These are phyloP conservation scores for Neelides sp. DNA, from an alignment of 1,140 invertebrate genomes.

Conservation along the genomic window DNA sequence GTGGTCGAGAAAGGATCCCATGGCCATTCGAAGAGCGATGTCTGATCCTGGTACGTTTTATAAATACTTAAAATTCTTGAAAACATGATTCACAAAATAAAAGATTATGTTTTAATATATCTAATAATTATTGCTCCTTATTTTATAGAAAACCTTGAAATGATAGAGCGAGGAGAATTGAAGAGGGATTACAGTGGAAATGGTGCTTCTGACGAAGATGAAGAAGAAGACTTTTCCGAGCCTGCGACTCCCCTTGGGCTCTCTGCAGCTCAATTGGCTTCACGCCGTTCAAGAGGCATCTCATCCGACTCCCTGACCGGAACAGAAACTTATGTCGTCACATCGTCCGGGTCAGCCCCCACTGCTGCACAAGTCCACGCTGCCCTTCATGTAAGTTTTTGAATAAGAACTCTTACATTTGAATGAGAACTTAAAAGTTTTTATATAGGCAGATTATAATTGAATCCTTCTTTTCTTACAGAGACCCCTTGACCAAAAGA, in stretches of 20 bases:
- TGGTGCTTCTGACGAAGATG: slow-evolving; percentile 40
- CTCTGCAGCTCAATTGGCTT: slow-evolving; percentile 22
- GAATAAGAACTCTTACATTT: background rate
- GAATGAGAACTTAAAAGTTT: background rate
- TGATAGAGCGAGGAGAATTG: slow-evolving; percentile 69
- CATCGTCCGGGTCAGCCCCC: slow-evolving; percentile 6
- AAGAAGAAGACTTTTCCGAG: slow-evolving; percentile 38
- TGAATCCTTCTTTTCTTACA: slow-evolving; percentile 4
- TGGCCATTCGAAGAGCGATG: slow-evolving; percentile 65
- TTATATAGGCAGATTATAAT: background rate
- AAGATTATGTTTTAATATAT: background rate
- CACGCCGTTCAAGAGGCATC: slow-evolving; percentile 1
- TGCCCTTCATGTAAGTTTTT: slow-evolving; percentile 10
- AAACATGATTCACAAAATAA: background rate
- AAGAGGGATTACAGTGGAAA: slow-evolving; percentile 47
- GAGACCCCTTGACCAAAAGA: slow-evolving; percentile 24
- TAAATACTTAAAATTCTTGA: slow-evolving; percentile 1
- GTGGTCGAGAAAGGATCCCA: slow-evolving; percentile 85
- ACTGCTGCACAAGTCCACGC: slow-evolving; percentile 19
- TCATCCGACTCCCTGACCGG: slow-evolving; percentile 18
- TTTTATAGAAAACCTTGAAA: slow-evolving; percentile 56
- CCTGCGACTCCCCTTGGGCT: slow-evolving; percentile 22
- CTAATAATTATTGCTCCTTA: slow-evolving; percentile 7
- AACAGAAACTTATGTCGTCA: slow-evolving; percentile 6
- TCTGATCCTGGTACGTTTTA: slow-evolving; percentile 56